Evolutionary conservation across 2,888 invertebrate species (phyloP), one percentile per base, ranked within the genome.

Genomic region (Cataglyphis livida): DNA sequence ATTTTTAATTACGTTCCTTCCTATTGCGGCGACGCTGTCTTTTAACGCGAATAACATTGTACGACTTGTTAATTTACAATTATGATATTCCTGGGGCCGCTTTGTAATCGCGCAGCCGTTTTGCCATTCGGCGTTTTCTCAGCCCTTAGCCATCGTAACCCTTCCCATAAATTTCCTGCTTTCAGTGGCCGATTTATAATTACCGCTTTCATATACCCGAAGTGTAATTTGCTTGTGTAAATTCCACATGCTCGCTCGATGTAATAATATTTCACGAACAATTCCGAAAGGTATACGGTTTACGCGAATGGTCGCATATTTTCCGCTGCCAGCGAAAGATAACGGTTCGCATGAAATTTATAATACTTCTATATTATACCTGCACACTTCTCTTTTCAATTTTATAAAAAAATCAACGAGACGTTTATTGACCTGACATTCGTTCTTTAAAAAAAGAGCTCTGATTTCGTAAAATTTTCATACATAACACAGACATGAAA

Each of bases 171-270:
- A 87, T 88, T 85, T 81, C 57, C 83, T 62, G 87, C 84, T 86
- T 83, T 86, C 78, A 85, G 78, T 76, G 84, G 84, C 88, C 86
- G 86, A 89, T 89, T 89, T 89, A 89, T 89, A 89, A 89, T 89
- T 88, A 88, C 89, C 86, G 85, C 82, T 82, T 84, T 84, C 83
- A 82, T 83, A 86, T 70, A 83, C 51, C 78, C 73, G 61, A 84
- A 88, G 83, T 84, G 88, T 88, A 88, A 89, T 86, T 89, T 89
- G 82, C 89, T 85, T 88, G 86, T 86, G 86, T 86, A 89, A 89
- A 89, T 88, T 88, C 85, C 82, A 82, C 85, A 62, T 81, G 83
- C 84, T 76, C 71, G 82, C 78, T 66, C 70, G 83, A 78, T 66
- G 64, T 81, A 73, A 61, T 76, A 84, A 88, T 89, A 89, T 87